Percentiles rank a stretch among this genome's conserved stretches.
Evolutionary conservation across 2,113 vertebrate genomes (phyloP).

Genomic region (Aix galericulata): DNA sequence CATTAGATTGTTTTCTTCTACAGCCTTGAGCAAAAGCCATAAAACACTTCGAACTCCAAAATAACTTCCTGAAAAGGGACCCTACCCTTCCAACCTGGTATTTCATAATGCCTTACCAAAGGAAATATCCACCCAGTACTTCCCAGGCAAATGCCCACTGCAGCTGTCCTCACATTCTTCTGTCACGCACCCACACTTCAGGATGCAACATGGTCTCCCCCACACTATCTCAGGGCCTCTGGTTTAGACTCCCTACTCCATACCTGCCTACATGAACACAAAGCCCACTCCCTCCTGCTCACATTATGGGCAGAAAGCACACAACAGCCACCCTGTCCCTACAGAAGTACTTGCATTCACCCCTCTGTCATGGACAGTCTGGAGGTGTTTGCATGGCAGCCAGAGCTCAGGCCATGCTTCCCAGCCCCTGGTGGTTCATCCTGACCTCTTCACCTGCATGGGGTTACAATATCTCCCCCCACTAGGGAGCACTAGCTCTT

Average conservation of each 20-base stretch:
- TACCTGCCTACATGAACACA: rapidly evolving
- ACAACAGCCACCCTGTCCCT: background rate
- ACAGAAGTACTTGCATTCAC: too few relatives aligned
- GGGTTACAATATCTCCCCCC: background rate
- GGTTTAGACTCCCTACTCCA: background rate
- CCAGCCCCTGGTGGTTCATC: too few relatives aligned
- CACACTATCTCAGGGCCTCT: background rate
- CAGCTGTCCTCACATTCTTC: background rate
- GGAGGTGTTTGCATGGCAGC: too few relatives aligned
- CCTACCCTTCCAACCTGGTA: background rate
- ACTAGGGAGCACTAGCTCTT: background rate
- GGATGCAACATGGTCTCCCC: rapidly evolving
- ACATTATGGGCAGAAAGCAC: rapidly evolving
- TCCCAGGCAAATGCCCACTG: background rate
- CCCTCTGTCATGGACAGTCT: too few relatives aligned
- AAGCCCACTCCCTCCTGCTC: background rate
- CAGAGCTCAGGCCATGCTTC: too few relatives aligned
- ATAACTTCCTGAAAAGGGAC: background rate
- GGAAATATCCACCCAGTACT: rapidly evolving
- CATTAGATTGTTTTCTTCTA: background rate
- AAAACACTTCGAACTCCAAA: background rate
- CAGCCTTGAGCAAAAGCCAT: background rate
- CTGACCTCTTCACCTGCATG: too few relatives aligned
- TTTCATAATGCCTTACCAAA: background rate
- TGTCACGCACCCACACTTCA: background rate